Conservation (phyloP, 2,888 invertebrate genomes). For the Ptychoptera albimana region DNA sequence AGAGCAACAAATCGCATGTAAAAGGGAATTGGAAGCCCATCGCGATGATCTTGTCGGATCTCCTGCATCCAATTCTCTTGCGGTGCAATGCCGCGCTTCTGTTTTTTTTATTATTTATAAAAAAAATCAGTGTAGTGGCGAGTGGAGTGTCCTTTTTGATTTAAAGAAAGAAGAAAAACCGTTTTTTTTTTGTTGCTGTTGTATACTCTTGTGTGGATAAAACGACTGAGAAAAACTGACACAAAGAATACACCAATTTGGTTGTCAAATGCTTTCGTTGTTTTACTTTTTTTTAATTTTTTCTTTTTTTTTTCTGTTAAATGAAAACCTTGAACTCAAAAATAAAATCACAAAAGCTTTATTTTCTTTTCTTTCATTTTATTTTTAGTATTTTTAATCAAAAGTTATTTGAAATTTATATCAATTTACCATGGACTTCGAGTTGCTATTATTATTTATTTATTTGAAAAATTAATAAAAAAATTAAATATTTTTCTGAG, state of each 20-base stretch:
- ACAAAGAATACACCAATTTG: not conserved
- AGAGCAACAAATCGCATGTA: no score
- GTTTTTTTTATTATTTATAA: no score
- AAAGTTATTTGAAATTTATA: not conserved
- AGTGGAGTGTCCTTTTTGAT: no score
- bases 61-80: no score
- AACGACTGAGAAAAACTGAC: not conserved
- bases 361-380: no score
- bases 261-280: not conserved
- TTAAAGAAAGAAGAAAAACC: not conserved
- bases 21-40: no score
- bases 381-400: not conserved
- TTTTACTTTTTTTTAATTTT: no score
- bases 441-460: not conserved
- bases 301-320: not conserved
- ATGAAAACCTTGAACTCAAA: not conserved
- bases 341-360: not conserved
- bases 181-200: not conserved
- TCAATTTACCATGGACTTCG: not conserved
- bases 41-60: no score
- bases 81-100: no score
- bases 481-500: conserved; percentile 1
- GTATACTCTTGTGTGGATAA: not conserved
- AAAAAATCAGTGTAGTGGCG: no score
- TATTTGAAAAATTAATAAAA: not conserved